These are phyloP conservation scores for Bilobella aurantiaca DNA, from an alignment of 1,140 invertebrate species.

Conservation along the genomic window DNA sequence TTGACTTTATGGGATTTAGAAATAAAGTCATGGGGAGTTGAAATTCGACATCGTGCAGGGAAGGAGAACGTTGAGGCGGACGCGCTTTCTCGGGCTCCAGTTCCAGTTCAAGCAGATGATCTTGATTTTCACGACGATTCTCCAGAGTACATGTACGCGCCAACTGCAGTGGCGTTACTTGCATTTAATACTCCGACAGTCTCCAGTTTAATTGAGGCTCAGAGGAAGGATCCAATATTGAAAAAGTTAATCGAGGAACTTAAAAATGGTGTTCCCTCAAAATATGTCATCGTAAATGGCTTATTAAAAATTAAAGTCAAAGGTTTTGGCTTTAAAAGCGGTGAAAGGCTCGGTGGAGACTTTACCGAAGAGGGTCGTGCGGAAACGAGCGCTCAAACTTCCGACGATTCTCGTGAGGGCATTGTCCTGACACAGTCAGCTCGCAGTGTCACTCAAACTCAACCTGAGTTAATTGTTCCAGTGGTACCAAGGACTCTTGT, in stretches of 20 bases:
- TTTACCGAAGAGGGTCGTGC: neutral
- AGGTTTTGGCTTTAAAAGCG: too few relatives aligned
- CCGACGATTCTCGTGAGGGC: neutral
- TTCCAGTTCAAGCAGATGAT: conserved; percentile 8
- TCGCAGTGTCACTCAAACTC: too few relatives aligned
- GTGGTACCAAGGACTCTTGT: neutral
- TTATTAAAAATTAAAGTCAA: too few relatives aligned
- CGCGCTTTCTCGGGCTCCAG: conserved; percentile 24
- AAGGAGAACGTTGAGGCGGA: conserved; percentile 24
- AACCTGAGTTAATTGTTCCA: neutral
- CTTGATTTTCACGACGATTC: too few relatives aligned
- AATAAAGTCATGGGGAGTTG: conserved; percentile 25
- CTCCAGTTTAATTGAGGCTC: conserved; percentile 13
- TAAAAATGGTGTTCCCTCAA: too few relatives aligned
- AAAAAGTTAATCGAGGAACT: neutral
- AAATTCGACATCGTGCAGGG: conserved; percentile 37
- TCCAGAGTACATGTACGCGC: too few relatives aligned
- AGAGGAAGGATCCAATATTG: neutral
- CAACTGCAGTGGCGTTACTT: too few relatives aligned
- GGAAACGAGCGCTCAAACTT: neutral
- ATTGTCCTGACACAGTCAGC: too few relatives aligned
- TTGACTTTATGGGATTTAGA: conserved; percentile 26
- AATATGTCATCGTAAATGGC: neutral
- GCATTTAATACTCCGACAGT: too few relatives aligned
- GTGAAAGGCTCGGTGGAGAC: neutral